Conservation (phyloP, 2,113 vertebrate species). For the Oceanites oceanicus region DNA sequence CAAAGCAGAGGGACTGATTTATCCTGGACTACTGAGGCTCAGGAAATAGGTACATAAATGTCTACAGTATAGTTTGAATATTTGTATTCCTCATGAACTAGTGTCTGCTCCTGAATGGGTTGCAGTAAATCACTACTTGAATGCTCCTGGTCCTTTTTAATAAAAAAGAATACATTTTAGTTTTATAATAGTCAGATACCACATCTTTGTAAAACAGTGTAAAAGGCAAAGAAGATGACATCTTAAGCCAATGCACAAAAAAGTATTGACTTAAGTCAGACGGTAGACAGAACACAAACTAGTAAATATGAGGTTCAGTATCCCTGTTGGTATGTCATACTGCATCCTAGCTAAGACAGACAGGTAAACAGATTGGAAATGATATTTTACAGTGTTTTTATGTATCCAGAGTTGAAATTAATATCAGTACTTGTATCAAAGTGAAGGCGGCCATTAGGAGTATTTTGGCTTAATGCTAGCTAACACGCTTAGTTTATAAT, state of each 20-base stretch:
- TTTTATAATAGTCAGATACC: background rate
- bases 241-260: background rate
- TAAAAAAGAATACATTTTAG: background rate
- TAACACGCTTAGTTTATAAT: background rate
- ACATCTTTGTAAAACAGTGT: background rate
- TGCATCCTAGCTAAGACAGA: background rate
- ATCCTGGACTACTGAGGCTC: background rate
- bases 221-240: background rate
- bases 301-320: background rate
- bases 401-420: background rate
- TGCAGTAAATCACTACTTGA: background rate
- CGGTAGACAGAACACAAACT: background rate
- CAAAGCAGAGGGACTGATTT: background rate
- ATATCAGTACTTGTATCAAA: background rate
- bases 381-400: background rate
- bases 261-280: background rate
- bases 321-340: background rate
- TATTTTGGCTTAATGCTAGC: background rate
- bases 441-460: background rate
- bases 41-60: background rate
- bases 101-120: background rate
- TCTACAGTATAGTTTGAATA: background rate
- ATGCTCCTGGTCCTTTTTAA: background rate
- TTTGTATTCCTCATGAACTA: background rate
- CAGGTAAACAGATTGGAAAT: background rate